A percentile compares a stretch with the other conserved stretches of the same genome.
Evolutionary conservation across 2,888 invertebrate genomes (phyloP).

Genomic region (Crocallis elinguaria): DNA sequence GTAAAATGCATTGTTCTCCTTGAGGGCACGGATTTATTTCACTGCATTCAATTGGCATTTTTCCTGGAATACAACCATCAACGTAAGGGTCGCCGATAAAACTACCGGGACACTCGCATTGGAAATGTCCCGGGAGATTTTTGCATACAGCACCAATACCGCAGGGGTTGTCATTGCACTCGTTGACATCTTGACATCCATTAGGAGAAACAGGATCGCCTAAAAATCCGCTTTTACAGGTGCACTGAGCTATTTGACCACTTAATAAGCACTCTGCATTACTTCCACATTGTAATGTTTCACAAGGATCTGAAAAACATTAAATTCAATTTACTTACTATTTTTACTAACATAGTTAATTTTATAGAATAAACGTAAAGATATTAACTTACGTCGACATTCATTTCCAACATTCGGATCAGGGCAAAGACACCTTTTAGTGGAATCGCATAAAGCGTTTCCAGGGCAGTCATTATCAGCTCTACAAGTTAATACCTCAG

Average conservation of each 20-base stretch:
- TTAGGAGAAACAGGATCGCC: conserved; percentile 86
- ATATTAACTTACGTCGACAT: conserved; percentile 91
- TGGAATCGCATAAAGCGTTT: conserved; percentile 92
- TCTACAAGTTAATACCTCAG: conserved; percentile 92
- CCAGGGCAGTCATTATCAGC: conserved; percentile 93
- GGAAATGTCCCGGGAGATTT: conserved; percentile 93
- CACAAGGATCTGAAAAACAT: conserved; percentile 92
- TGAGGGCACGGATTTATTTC: conserved; percentile 90
- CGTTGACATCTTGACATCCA: conserved; percentile 95
- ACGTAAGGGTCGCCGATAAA: conserved; percentile 92
- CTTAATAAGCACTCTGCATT: conserved; percentile 95
- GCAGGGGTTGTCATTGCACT: conserved; percentile 93
- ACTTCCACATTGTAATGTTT: conserved; percentile 92
- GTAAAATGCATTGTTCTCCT: conserved; percentile 94
- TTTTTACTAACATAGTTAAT: background rate
- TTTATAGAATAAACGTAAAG: background rate
- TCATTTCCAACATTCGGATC: conserved; percentile 96
- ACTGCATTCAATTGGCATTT: conserved; percentile 89
- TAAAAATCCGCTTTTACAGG: conserved; percentile 92
- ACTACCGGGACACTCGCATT: conserved; percentile 94
- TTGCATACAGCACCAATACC: conserved; percentile 93
- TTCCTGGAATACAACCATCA: conserved; percentile 89
- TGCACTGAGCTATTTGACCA: conserved; percentile 92
- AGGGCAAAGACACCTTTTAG: conserved; percentile 93
- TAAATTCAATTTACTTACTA: background rate